Evolutionary conservation across 2,113 vertebrate species (phyloP).

Genomic region (Microtus ochrogaster): DNA sequence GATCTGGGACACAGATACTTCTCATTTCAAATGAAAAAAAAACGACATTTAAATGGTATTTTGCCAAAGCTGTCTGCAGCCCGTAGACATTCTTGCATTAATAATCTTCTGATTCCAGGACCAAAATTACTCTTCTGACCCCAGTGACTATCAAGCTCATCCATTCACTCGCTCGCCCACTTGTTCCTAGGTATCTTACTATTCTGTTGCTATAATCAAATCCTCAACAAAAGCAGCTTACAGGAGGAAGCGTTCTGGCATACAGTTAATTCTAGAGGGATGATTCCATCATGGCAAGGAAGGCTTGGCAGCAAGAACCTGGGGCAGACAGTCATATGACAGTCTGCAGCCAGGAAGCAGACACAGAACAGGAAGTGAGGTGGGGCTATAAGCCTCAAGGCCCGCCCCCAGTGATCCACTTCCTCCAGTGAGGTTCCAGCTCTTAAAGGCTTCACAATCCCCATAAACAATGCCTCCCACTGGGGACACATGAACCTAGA

Average conservation of each 20-base stretch:
- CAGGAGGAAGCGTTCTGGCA: not conserved
- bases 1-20: not conserved
- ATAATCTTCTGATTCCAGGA: not conserved
- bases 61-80: not conserved
- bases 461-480: not conserved
- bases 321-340: too few relatives aligned
- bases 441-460: not conserved
- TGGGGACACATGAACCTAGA: not conserved
- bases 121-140: not conserved
- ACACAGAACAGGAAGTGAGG: not conserved
- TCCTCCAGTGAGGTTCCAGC: not conserved
- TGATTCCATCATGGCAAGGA: too few relatives aligned
- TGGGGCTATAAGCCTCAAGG: not conserved
- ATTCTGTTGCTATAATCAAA: not conserved
- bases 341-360: not conserved
- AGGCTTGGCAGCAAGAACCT: not conserved
- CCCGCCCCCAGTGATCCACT: not conserved
- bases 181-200: not conserved
- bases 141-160: not conserved
- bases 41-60: not conserved
- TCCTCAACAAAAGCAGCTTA: not conserved
- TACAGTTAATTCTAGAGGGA: not conserved
- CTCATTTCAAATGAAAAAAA: conserved; percentile 22
- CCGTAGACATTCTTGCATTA: not conserved
- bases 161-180: not conserved